Evolutionary conservation across 2,888 invertebrate species (phyloP).

Genomic region (Mesoligia furuncula): DNA sequence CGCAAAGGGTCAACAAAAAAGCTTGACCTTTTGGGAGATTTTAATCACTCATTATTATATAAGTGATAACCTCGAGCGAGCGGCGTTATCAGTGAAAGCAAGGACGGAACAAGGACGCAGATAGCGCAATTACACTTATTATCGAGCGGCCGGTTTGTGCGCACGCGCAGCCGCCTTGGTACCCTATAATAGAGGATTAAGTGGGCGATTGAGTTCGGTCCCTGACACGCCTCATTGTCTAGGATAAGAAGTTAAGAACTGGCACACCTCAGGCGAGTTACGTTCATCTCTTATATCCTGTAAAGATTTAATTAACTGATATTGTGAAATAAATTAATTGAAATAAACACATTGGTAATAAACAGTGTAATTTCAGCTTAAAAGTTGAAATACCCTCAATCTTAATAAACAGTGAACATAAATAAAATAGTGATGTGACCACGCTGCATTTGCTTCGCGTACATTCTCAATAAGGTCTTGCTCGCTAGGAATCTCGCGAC

Average conservation of each 20-base stretch:
- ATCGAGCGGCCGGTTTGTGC: conserved; percentile 75
- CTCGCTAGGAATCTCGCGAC: conserved; percentile 75
- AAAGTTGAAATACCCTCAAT: conserved; percentile 40
- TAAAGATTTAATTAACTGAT: conserved; percentile 51
- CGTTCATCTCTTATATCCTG: conserved; percentile 57
- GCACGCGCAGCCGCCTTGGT: conserved; percentile 69
- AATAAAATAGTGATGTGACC: conserved; percentile 65
- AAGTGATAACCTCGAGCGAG: conserved; percentile 76
- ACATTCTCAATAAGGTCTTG: conserved; percentile 80
- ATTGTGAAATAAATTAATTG: conserved; percentile 26
- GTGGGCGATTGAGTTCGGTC: conserved; percentile 76
- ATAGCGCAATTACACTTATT: conserved; percentile 86
- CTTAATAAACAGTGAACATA: conserved; percentile 51
- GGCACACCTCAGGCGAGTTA: conserved; percentile 61
- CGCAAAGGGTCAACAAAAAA: conserved; percentile 69
- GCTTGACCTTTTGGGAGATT: conserved; percentile 74
- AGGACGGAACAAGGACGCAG: conserved; percentile 86
- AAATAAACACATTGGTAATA: not conserved
- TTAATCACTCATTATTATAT: conserved; percentile 74
- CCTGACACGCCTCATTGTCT: conserved; percentile 82
- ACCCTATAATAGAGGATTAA: conserved; percentile 74
- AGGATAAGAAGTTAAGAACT: conserved; percentile 73
- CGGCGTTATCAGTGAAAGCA: conserved; percentile 89
- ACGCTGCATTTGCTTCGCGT: conserved; percentile 68
- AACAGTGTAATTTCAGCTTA: not conserved